phyloP scores from a whole-genome alignment of 2,888 invertebrate genomes.

The Himalopsyche anomala region DNA sequence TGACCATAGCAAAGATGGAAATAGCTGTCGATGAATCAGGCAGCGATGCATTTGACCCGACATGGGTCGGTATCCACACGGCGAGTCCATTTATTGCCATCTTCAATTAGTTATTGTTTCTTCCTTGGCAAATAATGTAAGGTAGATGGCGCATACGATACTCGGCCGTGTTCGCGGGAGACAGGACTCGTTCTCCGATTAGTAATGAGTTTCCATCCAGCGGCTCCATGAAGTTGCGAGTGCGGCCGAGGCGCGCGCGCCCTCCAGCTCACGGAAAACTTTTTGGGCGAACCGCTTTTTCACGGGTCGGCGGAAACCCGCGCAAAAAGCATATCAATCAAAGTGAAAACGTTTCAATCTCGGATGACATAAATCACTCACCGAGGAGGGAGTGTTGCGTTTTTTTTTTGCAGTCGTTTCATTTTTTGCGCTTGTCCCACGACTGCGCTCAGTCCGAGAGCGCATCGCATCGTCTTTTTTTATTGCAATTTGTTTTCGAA shows the following conservation, averaged over 20 bases:
- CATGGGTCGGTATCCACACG: not conserved
- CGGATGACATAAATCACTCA: slow-evolving; percentile 53
- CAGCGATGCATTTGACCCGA: slow-evolving; percentile 42
- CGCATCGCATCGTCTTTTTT: not conserved
- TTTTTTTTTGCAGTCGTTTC: not conserved
- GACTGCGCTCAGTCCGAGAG: not conserved
- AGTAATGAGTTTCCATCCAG: slow-evolving; percentile 10
- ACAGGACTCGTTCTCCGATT: slow-evolving; percentile 38
- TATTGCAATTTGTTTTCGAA: slow-evolving; percentile 1
- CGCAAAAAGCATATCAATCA: slow-evolving; percentile 50
- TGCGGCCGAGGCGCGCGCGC: not conserved
- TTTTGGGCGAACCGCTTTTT: slow-evolving; percentile 40
- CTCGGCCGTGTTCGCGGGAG: slow-evolving; percentile 31
- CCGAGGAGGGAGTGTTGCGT: not conserved
- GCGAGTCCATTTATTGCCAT: slow-evolving; percentile 34
- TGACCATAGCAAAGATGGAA: not conserved
- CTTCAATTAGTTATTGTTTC: slow-evolving; percentile 48
- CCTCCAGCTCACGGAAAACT: slow-evolving; percentile 2
- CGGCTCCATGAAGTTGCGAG: slow-evolving; percentile 24
- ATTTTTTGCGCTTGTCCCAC: slow-evolving; percentile 3
- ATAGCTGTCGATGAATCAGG: slow-evolving; percentile 21
- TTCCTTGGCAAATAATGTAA: slow-evolving; percentile 39
- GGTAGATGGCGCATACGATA: slow-evolving; percentile 31
- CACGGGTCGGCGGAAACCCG: not conserved
- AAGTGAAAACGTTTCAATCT: slow-evolving; percentile 53